Base-by-base conservation (phyloP, 2,797 vertebrate genomes). In the Podarcis siculus region DNA sequence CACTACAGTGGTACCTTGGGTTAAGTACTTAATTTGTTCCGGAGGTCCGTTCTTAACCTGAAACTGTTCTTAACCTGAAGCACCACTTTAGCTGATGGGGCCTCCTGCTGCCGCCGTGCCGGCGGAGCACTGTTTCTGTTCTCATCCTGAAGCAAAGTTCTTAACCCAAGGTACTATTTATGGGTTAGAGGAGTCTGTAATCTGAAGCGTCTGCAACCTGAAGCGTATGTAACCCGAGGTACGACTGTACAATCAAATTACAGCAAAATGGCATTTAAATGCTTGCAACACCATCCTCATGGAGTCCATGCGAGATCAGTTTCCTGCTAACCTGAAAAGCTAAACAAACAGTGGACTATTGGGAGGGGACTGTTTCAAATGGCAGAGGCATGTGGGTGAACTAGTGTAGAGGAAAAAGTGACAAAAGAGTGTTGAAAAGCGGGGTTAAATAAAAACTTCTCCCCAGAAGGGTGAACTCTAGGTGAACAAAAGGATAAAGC, bases 331-430 rank as follows among this genome's bases (percentile, higher is more conserved):
- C 30, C 83, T 61, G 67, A n/a, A 85, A 37, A 77, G 32, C 3
- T 30, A 27, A 83, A 64, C 49, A 61, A 9, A 7, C 17, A 45
- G 61, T 80, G 61, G 72, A 21, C 12, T 37, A 3, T 27, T 73
- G 80, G 73, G 49, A 55, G 2, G 0, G 49, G 69, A 32, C 66
- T 79, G 15, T 8, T 55, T 83, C 49, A 71, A 10, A 79, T 87
- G 85, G 91, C 66, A 72, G 82, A 88, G 92, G 90, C 95, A 94
- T 94, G 93, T 66, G 91, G 87, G 87, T 86, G 64, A 89, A 87
- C 88, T 84, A 77, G 39, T 35, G 87, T 39, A 79, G 61, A 85
- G 89, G 89, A 89, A 84, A 89, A 87, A 88, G 89, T 32, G 88
- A 94, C 93, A 92, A 91, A 79, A 7, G 86, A 72, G 10, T 32